Evolutionary conservation across 2,888 invertebrate species (phyloP).

Genomic region (Ecliptopera silaceata): DNA sequence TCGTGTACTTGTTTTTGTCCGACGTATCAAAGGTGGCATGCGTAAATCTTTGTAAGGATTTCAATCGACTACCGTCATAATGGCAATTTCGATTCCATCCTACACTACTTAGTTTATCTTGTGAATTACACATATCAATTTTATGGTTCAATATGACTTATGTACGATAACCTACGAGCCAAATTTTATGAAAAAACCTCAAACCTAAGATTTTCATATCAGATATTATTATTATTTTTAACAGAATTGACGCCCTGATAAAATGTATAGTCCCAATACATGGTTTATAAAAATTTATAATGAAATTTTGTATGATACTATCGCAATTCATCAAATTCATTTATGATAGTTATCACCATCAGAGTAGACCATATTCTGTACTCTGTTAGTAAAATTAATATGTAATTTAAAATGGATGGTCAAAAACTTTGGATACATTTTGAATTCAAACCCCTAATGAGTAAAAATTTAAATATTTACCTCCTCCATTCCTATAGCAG

Average conservation of each 20-base stretch:
- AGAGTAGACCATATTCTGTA: no score
- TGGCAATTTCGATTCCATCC: not conserved
- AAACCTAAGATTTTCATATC: constrained; percentile 1
- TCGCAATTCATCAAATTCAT: not conserved
- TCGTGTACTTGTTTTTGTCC: no score
- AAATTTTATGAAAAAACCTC: not conserved
- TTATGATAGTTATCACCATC: not conserved
- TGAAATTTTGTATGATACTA: not conserved
- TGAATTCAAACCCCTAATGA: no score
- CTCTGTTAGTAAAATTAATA: no score
- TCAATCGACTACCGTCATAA: constrained; percentile 10
- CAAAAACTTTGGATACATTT: no score
- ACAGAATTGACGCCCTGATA: not conserved
- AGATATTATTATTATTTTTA: not conserved
- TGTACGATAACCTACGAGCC: not conserved
- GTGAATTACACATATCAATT: not conserved
- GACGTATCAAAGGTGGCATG: no score
- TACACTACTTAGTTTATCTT: not conserved
- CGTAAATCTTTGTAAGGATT: constrained; percentile 7
- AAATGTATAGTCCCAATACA: not conserved
- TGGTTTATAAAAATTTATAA: not conserved
- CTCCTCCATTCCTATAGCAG: constrained; percentile 90
- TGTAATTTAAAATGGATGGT: no score
- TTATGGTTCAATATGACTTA: not conserved
- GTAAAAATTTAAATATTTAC: no score